Conservation (phyloP, 2,797 vertebrate species). For the Potorous gilbertii region DNA sequence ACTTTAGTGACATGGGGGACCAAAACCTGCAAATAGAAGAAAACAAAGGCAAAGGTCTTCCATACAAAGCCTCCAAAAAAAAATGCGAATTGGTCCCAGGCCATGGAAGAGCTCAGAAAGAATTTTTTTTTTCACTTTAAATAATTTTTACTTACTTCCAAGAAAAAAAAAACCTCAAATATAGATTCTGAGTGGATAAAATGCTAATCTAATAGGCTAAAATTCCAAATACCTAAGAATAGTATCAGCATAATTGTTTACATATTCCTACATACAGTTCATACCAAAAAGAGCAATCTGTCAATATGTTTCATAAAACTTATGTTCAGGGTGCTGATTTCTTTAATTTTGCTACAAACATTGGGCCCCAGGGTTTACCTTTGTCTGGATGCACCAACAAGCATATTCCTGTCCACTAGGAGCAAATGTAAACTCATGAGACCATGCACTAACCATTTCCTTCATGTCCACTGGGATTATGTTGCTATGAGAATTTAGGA, state of each 20-base stretch:
- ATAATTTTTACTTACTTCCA: slow-evolving; percentile 52
- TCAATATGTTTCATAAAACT: slow-evolving; percentile 29
- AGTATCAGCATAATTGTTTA: slow-evolving; percentile 6
- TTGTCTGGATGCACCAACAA: slow-evolving; percentile 92
- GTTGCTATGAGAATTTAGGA: slow-evolving; percentile 86
- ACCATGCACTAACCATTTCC: slow-evolving; percentile 84
- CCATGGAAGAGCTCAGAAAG: no score
- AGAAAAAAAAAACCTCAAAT: slow-evolving; percentile 51
- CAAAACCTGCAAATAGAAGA: no score
- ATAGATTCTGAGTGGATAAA: slow-evolving; percentile 21
- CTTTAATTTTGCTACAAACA: slow-evolving; percentile 93
- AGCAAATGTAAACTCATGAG: slow-evolving; percentile 88
- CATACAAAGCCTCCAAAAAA: no score
- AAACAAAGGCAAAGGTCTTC: no score
- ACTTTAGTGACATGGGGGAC: no score
- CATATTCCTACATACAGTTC: background rate
- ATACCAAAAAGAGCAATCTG: slow-evolving; percentile 29
- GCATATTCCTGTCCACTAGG: slow-evolving; percentile 81
- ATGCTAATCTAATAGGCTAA: slow-evolving; percentile 21
- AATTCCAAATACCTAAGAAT: slow-evolving; percentile 32
- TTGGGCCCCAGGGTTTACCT: slow-evolving; percentile 94
- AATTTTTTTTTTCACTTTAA: no score
- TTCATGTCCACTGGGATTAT: slow-evolving; percentile 88
- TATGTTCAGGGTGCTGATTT: slow-evolving; percentile 72
- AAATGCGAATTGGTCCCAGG: no score